Base-by-base conservation (phyloP, 2,797 vertebrate genomes). In the Sciurus carolinensis region DNA sequence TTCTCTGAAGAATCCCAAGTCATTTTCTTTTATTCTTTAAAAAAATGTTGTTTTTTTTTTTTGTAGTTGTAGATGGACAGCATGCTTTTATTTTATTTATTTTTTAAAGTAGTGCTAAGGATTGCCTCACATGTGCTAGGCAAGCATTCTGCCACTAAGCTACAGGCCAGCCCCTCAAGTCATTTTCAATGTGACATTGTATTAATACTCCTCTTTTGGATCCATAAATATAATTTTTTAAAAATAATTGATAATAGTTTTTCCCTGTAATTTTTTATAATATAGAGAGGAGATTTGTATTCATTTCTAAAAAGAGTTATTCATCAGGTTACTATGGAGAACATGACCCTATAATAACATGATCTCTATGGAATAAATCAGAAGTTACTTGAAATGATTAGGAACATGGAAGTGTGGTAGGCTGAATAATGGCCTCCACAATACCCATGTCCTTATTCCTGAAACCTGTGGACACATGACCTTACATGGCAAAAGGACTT, bases 1-100 rank as follows among this genome's bases (percentile, higher is more conserved):
- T 76, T 77, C 44, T 66, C 66, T 84, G 26, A 71, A 95, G 42
- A 92, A 66, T 90, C 44, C n/a, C 57, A 87, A 75, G 36, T 50
- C 24, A 33, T 87, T 97, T 12, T 44, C 28, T 20, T 57, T 57
- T 57, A 20, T 6, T 22, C 20, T 47, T 47, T 47, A 47, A 47
- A 47, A 47, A 47, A 47, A 47, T 44, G 3, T 39, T 39, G 3
- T 54, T 20, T 17, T 17, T 54, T 54, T 54, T 57, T 22, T 57
- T 57, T 20, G 54, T 57, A 57, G 54, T 57, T 57, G 20, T 57
- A 57, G 54, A 57, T 57, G 54, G 54, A 57, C 6, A 22, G 7
- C 7, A 57, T 57, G 54, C 54, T 57, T 57, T 57, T 22, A 57
- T 57, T 57, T 57, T 9, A 1, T 57, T 54, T 54, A 20, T 54